Evolutionary conservation across 2,797 vertebrate species (phyloP).

Genomic region (Hybognathus amarus): DNA sequence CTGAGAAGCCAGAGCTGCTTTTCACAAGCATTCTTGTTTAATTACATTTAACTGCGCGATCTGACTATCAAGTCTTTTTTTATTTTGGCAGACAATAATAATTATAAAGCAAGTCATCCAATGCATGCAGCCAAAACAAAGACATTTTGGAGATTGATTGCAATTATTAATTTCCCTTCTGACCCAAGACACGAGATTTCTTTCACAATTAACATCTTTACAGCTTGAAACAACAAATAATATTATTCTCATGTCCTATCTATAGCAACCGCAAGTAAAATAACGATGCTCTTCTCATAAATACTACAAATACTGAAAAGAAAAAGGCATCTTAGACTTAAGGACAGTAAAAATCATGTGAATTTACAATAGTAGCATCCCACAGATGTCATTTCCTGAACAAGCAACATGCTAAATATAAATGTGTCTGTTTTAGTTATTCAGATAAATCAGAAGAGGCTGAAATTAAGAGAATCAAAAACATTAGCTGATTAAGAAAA

Average conservation of each 20-base stretch:
- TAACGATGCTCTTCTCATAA: not conserved
- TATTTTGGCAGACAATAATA: not conserved
- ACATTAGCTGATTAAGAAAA: conserved; percentile 86
- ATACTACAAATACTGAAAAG: conserved; percentile 6
- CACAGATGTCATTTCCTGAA: conserved; percentile 79
- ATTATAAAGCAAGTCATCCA: not conserved
- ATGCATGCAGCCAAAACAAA: conserved; percentile 27
- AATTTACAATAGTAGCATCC: conserved; percentile 71
- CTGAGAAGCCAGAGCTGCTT: conserved; percentile 31
- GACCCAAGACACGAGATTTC: not conserved
- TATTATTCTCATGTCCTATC: not conserved
- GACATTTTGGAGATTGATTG: not conserved
- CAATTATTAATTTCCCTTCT: conserved; percentile 14
- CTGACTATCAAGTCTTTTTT: conserved; percentile 35
- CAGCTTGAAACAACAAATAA: not conserved
- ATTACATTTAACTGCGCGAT: conserved; percentile 45
- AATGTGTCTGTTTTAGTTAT: conserved; percentile 59
- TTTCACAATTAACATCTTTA: conserved; percentile 16
- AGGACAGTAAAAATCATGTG: not conserved
- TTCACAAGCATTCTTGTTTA: conserved; percentile 37
- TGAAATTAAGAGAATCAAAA: conserved; percentile 82
- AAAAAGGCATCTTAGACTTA: not conserved
- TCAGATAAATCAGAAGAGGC: conserved; percentile 77
- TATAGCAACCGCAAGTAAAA: not conserved
- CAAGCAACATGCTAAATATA: conserved; percentile 74